A percentile compares a stretch with the other conserved stretches of the same genome.
These are phyloP conservation scores for Danionella dracula DNA, from an alignment of 2,797 vertebrate species.

Conservation along the genomic window DNA sequence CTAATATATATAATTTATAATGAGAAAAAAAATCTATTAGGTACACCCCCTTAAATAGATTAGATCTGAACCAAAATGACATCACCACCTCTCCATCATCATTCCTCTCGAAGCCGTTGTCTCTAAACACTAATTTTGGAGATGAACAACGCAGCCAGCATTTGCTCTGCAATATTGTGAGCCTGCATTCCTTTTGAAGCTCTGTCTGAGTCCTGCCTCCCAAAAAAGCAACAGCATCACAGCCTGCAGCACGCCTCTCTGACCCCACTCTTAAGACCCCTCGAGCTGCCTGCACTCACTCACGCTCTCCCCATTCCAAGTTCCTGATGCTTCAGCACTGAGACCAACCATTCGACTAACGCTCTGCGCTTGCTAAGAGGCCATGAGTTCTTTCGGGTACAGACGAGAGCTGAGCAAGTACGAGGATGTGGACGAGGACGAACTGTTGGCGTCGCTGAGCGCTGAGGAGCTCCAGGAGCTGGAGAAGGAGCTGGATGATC, in stretches of 20 bases:
- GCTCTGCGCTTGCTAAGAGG: too few relatives aligned
- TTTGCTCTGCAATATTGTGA: slow-evolving; percentile 69
- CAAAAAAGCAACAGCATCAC: slow-evolving; percentile 89
- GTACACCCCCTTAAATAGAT: too few relatives aligned
- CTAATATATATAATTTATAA: too few relatives aligned
- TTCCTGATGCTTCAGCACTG: not conserved
- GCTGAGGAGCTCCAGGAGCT: slow-evolving; percentile 90
- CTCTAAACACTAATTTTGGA: slow-evolving; percentile 79
- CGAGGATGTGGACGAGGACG: slow-evolving; percentile 93
- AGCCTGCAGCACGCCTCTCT: slow-evolving; percentile 67
- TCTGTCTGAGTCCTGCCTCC: slow-evolving; percentile 80
- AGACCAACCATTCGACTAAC: not conserved
- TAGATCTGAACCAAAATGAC: not conserved
- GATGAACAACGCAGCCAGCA: slow-evolving; percentile 73
- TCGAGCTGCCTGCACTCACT: slow-evolving; percentile 57
- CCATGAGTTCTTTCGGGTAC: slow-evolving; percentile 93
- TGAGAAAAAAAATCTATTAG: too few relatives aligned
- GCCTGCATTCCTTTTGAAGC: slow-evolving; percentile 91
- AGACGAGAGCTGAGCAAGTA: slow-evolving; percentile 93
- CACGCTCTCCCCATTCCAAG: not conserved
- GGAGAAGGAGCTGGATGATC: slow-evolving; percentile 88
- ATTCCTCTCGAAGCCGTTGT: not conserved
- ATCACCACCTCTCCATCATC: not conserved
- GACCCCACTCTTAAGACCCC: slow-evolving; percentile 86
- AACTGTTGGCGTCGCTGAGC: slow-evolving; percentile 87